phyloP scores from a whole-genome alignment of 2,113 vertebrate genomes.

The Saguinus imperator region DNA sequence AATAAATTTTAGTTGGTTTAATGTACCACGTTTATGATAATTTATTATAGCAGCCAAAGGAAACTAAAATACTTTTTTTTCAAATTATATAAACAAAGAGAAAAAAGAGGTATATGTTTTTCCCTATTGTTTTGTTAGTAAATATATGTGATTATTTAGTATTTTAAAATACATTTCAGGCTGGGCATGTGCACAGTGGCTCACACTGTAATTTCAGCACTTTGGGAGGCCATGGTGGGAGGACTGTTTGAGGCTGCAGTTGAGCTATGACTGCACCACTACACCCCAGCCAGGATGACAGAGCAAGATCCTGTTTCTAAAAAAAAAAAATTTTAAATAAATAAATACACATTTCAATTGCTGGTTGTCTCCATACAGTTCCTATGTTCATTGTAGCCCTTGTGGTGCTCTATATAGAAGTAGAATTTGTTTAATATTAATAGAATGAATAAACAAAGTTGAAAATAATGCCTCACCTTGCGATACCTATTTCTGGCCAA shows the following conservation, averaged over 20 bases:
- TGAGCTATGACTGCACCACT: too few relatives aligned
- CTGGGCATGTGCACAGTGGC: too few relatives aligned
- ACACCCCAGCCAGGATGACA: too few relatives aligned
- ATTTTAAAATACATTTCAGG: constrained; percentile 16
- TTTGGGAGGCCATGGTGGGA: too few relatives aligned
- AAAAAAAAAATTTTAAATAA: neutral
- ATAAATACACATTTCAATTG: neutral
- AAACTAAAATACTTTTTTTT: neutral
- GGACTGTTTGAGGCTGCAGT: too few relatives aligned
- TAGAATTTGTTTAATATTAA: neutral
- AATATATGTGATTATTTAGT: neutral
- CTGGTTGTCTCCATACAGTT: neutral
- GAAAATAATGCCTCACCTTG: constrained; percentile 84
- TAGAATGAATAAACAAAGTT: neutral
- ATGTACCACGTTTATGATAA: neutral
- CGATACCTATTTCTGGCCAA: constrained; percentile 92
- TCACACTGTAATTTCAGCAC: too few relatives aligned
- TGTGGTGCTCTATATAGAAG: neutral
- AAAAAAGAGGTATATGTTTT: neutral
- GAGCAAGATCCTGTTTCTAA: too few relatives aligned
- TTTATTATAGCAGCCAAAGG: neutral
- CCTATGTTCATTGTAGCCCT: neutral
- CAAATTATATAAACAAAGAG: neutral
- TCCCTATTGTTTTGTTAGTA: neutral
- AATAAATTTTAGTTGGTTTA: neutral